phyloP scores from a whole-genome alignment of 1,140 invertebrate species.

The Nephila pilipes region DNA sequence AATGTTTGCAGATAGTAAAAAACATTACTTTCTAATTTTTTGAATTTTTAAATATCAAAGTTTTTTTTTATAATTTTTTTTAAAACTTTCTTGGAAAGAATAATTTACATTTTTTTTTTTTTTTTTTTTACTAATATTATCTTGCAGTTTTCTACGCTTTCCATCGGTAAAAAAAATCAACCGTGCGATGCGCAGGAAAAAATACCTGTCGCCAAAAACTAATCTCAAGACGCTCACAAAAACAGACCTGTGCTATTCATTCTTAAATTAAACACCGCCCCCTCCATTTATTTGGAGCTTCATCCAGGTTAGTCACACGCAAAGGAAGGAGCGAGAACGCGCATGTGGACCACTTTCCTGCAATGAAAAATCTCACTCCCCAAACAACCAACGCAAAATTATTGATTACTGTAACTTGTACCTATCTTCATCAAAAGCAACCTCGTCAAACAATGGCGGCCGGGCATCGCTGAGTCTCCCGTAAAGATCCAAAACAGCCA shows the following conservation, averaged over 20 bases:
- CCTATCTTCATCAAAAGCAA: constrained; percentile 60
- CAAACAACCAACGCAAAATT: constrained; percentile 56
- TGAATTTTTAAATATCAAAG: too few relatives aligned
- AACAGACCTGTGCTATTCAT: background rate
- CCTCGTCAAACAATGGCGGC: constrained; percentile 57
- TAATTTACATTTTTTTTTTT: too few relatives aligned
- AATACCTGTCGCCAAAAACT: too few relatives aligned
- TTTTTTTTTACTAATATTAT: too few relatives aligned
- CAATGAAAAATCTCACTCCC: constrained; percentile 62
- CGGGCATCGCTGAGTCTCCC: background rate
- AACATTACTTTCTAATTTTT: too few relatives aligned
- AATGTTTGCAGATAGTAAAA: too few relatives aligned
- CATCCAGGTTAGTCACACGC: constrained; percentile 36
- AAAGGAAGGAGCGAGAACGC: constrained; percentile 23
- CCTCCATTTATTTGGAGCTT: constrained; percentile 13
- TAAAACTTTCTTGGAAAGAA: too few relatives aligned
- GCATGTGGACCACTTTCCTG: constrained; percentile 5
- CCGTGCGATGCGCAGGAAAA: too few relatives aligned
- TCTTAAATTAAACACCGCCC: constrained; percentile 33
- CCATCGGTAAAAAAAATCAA: too few relatives aligned
- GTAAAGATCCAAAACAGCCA: background rate
- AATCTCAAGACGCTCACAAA: too few relatives aligned
- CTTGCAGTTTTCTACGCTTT: too few relatives aligned
- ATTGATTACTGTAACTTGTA: constrained; percentile 67
- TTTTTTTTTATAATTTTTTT: too few relatives aligned